Evolutionary conservation across 2,888 invertebrate species (phyloP), one percentile per base, ranked within the genome.

Genomic region (Prenolepis imparis): DNA sequence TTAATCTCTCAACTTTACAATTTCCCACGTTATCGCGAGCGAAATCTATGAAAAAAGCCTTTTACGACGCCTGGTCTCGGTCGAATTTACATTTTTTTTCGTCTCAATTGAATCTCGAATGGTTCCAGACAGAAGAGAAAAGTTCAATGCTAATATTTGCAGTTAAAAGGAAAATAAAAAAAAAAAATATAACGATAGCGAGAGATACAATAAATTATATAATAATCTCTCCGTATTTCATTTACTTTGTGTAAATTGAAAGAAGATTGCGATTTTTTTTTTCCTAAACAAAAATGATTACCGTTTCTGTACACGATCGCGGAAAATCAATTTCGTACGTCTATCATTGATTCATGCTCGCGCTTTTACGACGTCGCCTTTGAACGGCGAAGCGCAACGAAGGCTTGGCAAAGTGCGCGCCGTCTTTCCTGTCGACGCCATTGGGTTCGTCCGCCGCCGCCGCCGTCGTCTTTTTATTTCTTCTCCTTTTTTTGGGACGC

Each of bases 401-500:
- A 59, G 78, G 52, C 75, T 64, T 57, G 67, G 78, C 78, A 72
- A 70, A 78, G 48, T 24, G 72, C 78, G 70, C 57, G 75, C 48
- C 86, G 75, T 55, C 86, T 82, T 81, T 85, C 55, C 77, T 55
- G 73, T 81, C 81, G 83, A 80, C 86, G 84, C 84, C 75, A 75
- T 36, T 82, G 86, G 66, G 52, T 64, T 81, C 74, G 68, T 48
- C 74, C 80, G 61, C 66, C 57, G 63, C 57, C 70, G 66, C 41
- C 75, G 59, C 44, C 61, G 39, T 63, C 83, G 48, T 67, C 68
- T 63, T 66, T 64, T 70, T 78, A 67, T 41, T 63, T 39, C 67
- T 66, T 70, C 82, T 61, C 78, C 83, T 90, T 91, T 90, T 92
- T 91, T 84, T 57, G 90, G 91, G 84, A 84, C 91, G 90, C 92